A percentile compares a stretch with the other conserved stretches of the same genome.
These are phyloP conservation scores for Echeneis naucrates DNA, from an alignment of 2,797 vertebrate genomes.

Conservation along the genomic window DNA sequence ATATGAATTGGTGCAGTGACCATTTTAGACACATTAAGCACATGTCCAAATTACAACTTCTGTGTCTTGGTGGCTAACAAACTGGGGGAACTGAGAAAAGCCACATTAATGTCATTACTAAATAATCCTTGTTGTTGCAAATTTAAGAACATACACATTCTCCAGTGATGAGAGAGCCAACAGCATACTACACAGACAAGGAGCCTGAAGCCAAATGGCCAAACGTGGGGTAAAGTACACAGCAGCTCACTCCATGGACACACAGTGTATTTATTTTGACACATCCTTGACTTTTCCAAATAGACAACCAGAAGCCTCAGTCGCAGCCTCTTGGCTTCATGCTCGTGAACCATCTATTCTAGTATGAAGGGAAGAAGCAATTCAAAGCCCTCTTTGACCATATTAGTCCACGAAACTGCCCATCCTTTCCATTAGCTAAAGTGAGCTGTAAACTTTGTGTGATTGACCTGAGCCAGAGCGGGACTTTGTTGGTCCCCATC, in stretches of 20 bases:
- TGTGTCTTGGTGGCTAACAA: constrained; percentile 21
- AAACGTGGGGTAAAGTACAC: constrained; percentile 70
- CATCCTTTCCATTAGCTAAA: constrained; percentile 79
- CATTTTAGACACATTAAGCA: constrained; percentile 15
- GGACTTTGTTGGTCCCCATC: constrained; percentile 52
- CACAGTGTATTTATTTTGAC: constrained; percentile 79
- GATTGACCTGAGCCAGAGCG: constrained; percentile 55
- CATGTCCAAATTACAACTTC: background rate
- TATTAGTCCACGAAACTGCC: constrained; percentile 78
- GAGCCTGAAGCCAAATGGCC: constrained; percentile 49
- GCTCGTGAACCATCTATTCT: constrained; percentile 64
- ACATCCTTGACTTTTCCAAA: constrained; percentile 81
- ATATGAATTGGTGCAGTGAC: constrained; percentile 15
- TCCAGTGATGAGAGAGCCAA: constrained; percentile 29
- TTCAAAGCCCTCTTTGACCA: constrained; percentile 75
- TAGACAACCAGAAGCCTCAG: constrained; percentile 67
- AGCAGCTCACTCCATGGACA: constrained; percentile 60
- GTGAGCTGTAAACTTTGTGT: constrained; percentile 70
- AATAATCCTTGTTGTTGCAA: constrained; percentile 11
- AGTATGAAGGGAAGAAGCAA: constrained; percentile 61
- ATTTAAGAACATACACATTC: constrained; percentile 13
- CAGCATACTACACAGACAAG: constrained; percentile 16
- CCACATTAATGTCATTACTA: constrained; percentile 21
- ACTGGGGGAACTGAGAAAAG: constrained; percentile 27
- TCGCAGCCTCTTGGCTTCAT: constrained; percentile 75